These are phyloP conservation scores for Drosophila pandora DNA, from an alignment of 1,140 invertebrate species.

Conservation along the genomic window DNA sequence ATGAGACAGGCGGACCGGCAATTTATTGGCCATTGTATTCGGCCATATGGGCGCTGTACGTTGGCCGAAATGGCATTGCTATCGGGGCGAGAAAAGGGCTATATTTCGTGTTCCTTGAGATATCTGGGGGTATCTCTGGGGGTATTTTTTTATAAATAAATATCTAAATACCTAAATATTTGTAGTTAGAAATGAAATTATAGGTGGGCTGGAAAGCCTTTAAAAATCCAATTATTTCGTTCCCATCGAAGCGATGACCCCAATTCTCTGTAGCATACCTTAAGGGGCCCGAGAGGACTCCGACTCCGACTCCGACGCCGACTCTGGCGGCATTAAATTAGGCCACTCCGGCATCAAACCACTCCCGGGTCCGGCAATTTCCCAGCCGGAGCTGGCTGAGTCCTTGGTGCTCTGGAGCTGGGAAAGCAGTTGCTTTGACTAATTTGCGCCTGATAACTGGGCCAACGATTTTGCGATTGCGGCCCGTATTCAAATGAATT, in stretches of 20 bases:
- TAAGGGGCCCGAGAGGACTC: not conserved
- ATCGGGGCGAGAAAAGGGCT: not conserved
- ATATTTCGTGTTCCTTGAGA: too few relatives aligned
- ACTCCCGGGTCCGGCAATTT: conserved; percentile 1
- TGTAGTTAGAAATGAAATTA: not conserved
- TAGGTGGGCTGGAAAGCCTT: not conserved
- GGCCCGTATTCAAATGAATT: conserved; percentile 65
- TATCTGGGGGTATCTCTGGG: too few relatives aligned
- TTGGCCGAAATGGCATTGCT: not conserved
- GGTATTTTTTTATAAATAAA: too few relatives aligned
- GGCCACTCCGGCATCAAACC: conserved; percentile 12
- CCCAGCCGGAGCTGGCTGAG: not conserved
- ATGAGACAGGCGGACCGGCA: conserved; percentile 43
- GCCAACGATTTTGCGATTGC: conserved; percentile 31
- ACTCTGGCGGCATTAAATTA: not conserved
- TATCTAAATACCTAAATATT: not conserved
- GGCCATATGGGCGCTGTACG: conserved; percentile 3
- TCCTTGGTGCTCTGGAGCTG: not conserved
- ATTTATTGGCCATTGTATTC: conserved; percentile 54
- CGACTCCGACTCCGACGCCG: not conserved
- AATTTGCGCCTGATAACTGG: conserved; percentile 61
- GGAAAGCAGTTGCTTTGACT: conserved; percentile 59
- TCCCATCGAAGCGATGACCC: not conserved
- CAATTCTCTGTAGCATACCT: not conserved
- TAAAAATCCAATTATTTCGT: not conserved